phyloP scores from a whole-genome alignment of 2,113 vertebrate genomes.

The Festucalex cinctus region DNA sequence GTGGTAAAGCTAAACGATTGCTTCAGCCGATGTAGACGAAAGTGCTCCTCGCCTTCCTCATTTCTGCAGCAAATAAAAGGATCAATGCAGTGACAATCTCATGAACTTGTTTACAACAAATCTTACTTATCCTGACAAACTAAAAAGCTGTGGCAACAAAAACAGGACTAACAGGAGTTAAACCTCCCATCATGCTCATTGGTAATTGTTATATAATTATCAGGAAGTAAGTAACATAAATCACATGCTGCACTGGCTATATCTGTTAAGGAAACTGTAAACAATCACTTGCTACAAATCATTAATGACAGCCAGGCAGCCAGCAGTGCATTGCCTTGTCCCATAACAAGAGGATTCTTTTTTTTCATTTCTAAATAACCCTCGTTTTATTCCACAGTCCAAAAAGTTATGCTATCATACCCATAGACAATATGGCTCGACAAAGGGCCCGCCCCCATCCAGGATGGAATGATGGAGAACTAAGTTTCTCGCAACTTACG shows the following conservation, averaged over 20 bases:
- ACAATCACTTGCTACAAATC: background rate
- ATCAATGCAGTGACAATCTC: background rate
- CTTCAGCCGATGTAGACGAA: slow-evolving; percentile 70
- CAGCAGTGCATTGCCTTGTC: background rate
- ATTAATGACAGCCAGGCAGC: background rate
- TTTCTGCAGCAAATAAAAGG: slow-evolving; percentile 56
- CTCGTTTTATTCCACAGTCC: too few species aligned
- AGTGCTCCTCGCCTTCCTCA: slow-evolving; percentile 80
- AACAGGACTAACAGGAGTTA: background rate
- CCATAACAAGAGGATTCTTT: background rate
- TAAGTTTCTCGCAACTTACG: slow-evolving; percentile 61
- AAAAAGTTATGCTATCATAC: background rate
- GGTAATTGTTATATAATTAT: background rate
- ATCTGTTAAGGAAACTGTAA: background rate
- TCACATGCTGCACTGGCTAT: background rate
- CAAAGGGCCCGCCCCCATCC: background rate
- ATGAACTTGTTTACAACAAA: background rate
- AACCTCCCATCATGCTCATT: background rate
- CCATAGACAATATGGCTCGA: background rate
- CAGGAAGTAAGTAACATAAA: background rate
- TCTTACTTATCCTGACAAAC: background rate
- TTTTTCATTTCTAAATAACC: background rate
- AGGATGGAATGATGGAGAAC: background rate
- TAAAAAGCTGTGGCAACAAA: background rate
- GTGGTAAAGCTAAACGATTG: slow-evolving; percentile 77